phyloP scores from a whole-genome alignment of 2,113 vertebrate genomes.

The Hiodon alosoides region DNA sequence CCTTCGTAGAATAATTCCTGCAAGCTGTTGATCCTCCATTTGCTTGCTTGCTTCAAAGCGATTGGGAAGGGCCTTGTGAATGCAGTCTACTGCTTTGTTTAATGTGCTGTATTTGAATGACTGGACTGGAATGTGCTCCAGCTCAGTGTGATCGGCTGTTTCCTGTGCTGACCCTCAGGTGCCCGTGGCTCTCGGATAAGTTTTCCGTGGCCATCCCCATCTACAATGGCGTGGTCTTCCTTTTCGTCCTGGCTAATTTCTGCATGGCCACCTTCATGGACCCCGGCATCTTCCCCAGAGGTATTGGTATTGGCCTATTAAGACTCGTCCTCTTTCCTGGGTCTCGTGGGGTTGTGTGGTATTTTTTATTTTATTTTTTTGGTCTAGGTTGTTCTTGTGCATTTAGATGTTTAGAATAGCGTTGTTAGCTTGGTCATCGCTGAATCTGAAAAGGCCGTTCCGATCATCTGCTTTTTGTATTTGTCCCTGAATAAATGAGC shows the following conservation, averaged over 20 bases:
- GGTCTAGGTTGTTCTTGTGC: slow-evolving; percentile 1
- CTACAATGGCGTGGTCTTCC: slow-evolving; percentile 85
- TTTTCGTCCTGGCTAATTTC: slow-evolving; percentile 96
- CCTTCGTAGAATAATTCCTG: no score
- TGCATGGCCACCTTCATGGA: slow-evolving; percentile 99
- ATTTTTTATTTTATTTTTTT: not conserved
- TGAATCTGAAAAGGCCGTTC: no score
- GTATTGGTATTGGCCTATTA: slow-evolving; percentile 51
- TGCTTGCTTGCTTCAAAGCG: no score
- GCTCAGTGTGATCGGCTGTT: not conserved
- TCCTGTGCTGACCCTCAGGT: slow-evolving; percentile 56
- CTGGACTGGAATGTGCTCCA: not conserved
- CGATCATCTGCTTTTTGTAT: no score
- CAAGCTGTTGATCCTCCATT: no score
- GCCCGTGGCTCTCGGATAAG: slow-evolving; percentile 80
- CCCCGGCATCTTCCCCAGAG: slow-evolving; percentile 93
- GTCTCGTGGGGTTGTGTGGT: not conserved
- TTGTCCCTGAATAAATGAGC: no score
- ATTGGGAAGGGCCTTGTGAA: not conserved
- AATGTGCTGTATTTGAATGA: not conserved
- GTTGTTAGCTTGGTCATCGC: no score
- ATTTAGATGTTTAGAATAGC: not conserved
- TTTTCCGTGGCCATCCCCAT: slow-evolving; percentile 79
- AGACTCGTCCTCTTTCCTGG: not conserved
- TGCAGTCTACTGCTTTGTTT: not conserved